Base-by-base conservation (phyloP, 1,140 invertebrate genomes). In the Andricus grossulariae region DNA sequence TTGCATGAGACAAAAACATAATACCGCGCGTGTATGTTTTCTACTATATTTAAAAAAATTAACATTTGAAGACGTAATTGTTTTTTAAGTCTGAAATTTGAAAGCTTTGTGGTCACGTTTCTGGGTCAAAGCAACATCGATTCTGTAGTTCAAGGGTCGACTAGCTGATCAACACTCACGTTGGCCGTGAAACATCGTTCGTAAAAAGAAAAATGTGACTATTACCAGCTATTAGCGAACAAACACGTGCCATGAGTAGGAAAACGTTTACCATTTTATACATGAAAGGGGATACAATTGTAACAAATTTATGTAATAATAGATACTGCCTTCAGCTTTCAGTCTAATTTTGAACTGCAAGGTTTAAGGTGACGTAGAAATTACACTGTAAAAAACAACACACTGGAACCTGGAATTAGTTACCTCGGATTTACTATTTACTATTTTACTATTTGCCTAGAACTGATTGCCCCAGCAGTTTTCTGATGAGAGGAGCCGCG, bases 211-310 rank as follows among this genome's bases (percentile, higher is more conserved):
- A 80, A 79, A 79, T 80, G 76, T 78, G 73, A 25, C 75, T 54
- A 76, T 45, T 50, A 19, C 52, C 15, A 66, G 52, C 73, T 79
- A 73, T 70, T 25, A 73, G 32, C 76, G 75, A 79, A 60, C 82
- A 76, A 82, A 73, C 82, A 84, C 78, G 83, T 84, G 72, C 72
- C 76, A 72, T 78, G 81, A 80, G 80, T 66, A 7, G 16, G 15
- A 39, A 66, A 39, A 16, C 57, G 39, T 39, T 66, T 66, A 32
- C 21, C 57, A 66, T 66, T 66, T 25, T 39, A 5, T 0, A 39
- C 32, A 39, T 66, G 12, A 66, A 66, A 39, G 57, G 6, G 32
- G n/a, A 39, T 66, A 66, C 12, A 18, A 8, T 21, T 57, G 8
- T 39, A 2, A 39, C 16, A 66, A 25, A 66, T 39, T 66, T 39